Evolutionary conservation across 2,888 invertebrate species (phyloP).

Genomic region (Malthinus seriepunctatus): DNA sequence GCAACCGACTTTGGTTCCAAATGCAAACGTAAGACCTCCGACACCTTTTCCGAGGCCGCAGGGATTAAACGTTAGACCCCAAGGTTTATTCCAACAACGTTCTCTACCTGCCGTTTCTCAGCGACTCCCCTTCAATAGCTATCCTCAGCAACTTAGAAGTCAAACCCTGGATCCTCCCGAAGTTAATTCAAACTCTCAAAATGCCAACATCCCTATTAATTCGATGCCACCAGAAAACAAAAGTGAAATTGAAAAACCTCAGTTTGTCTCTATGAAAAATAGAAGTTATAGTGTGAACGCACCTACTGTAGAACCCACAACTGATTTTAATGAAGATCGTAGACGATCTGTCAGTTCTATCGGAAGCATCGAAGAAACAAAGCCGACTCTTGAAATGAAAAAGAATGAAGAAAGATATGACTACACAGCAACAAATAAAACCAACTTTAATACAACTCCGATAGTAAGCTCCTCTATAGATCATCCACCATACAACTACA

Average conservation of each 20-base stretch:
- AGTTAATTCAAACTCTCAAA: conserved; percentile 48
- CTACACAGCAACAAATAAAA: conserved; percentile 44
- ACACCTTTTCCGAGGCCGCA: conserved; percentile 38
- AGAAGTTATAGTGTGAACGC: conserved; percentile 61
- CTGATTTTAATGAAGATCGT: conserved; percentile 58
- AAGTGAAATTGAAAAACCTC: conserved; percentile 32
- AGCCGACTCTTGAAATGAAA: conserved; percentile 30
- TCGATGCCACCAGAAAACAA: conserved; percentile 49
- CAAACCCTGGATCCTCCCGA: conserved; percentile 48
- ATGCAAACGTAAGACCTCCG: conserved; percentile 21
- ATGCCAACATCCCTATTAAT: conserved; percentile 42
- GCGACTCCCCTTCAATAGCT: conserved; percentile 16
- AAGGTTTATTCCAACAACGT: conserved; percentile 54
- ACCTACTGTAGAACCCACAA: conserved; percentile 54
- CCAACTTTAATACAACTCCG: conserved; percentile 12
- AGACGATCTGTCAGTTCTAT: conserved; percentile 59
- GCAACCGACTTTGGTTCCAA: conserved; percentile 20
- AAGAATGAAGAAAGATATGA: conserved; percentile 35
- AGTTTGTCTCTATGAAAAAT: conserved; percentile 57
- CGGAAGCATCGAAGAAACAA: conserved; percentile 53
- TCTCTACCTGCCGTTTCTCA: conserved; percentile 52
- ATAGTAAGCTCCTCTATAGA: no score
- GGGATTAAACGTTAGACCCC: conserved; percentile 37
- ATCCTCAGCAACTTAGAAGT: conserved; percentile 34
- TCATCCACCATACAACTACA: no score